phyloP scores from a whole-genome alignment of 2,888 invertebrate genomes.

The Elmis aenea region DNA sequence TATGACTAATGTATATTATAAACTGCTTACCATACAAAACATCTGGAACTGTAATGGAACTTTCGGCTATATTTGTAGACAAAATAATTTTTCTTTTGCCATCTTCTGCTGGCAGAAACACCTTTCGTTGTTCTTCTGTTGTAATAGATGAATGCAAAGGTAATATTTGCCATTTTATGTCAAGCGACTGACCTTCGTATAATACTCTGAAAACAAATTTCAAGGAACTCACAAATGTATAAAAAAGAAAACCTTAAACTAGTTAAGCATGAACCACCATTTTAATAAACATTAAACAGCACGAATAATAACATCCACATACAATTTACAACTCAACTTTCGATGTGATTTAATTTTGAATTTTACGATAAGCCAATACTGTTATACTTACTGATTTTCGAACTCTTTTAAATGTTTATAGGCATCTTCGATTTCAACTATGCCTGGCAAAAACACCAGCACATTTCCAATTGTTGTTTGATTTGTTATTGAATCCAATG shows the following conservation, averaged over 20 bases:
- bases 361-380: too few relatives aligned
- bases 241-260: too few relatives aligned
- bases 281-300: too few relatives aligned
- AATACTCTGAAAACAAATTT: too few relatives aligned
- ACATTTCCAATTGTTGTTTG: conserved; percentile 55
- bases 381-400: too few relatives aligned
- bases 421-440: conserved; percentile 75
- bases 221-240: too few relatives aligned
- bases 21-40: conserved; percentile 66
- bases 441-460: conserved; percentile 85
- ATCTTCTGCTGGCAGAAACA: conserved; percentile 56
- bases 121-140: conserved; percentile 58
- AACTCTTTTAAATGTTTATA: conserved; percentile 44
- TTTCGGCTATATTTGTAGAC: conserved; percentile 89
- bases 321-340: too few relatives aligned
- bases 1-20: background rate
- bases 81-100: conserved; percentile 78
- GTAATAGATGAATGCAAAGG: conserved; percentile 63
- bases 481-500: conserved; percentile 28
- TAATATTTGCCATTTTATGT: conserved; percentile 39
- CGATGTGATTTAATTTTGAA: too few relatives aligned
- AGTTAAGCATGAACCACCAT: too few relatives aligned
- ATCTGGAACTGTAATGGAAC: conserved; percentile 86
- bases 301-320: too few relatives aligned
- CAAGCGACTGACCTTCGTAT: too few relatives aligned